Evolutionary conservation across 2,888 invertebrate species (phyloP).

Genomic region (Clitarchus hookeri): DNA sequence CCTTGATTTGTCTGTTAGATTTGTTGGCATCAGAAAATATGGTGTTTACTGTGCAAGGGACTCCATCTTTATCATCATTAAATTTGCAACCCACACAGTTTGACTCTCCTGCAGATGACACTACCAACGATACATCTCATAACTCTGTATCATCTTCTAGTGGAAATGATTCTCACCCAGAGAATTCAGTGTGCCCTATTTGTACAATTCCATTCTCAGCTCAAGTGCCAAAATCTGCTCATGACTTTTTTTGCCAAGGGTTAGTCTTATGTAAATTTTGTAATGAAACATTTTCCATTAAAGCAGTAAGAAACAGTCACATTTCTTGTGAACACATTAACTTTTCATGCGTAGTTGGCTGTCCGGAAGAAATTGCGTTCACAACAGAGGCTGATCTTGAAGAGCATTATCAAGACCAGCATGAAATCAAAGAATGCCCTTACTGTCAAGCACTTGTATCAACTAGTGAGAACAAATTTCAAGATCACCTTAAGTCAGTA

Average conservation of each 20-base stretch:
- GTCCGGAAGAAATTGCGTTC: constrained; percentile 33
- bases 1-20: constrained; percentile 40
- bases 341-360: constrained; percentile 37
- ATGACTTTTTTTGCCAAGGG: constrained; percentile 41
- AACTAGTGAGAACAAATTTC: constrained; percentile 29
- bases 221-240: constrained; percentile 42
- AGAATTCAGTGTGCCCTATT: constrained; percentile 36
- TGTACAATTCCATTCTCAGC: constrained; percentile 40
- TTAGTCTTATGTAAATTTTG: constrained; percentile 40
- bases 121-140: constrained; percentile 36
- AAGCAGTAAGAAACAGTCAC: constrained; percentile 34
- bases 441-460: constrained; percentile 39
- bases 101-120: constrained; percentile 27
- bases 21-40: constrained; percentile 41
- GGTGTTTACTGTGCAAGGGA: constrained; percentile 39
- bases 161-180: constrained; percentile 28
- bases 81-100: constrained; percentile 30
- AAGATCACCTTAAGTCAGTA: constrained; percentile 35
- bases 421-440: constrained; percentile 36
- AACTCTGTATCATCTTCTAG: constrained; percentile 34
- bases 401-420: constrained; percentile 37
- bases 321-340: constrained; percentile 35
- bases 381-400: constrained; percentile 37
- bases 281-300: constrained; percentile 36
- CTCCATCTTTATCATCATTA: constrained; percentile 35